These are phyloP conservation scores for Apostichopus californicus DNA, from an alignment of 35 echinoderm and acorn worm genomes.

Conservation along the genomic window DNA sequence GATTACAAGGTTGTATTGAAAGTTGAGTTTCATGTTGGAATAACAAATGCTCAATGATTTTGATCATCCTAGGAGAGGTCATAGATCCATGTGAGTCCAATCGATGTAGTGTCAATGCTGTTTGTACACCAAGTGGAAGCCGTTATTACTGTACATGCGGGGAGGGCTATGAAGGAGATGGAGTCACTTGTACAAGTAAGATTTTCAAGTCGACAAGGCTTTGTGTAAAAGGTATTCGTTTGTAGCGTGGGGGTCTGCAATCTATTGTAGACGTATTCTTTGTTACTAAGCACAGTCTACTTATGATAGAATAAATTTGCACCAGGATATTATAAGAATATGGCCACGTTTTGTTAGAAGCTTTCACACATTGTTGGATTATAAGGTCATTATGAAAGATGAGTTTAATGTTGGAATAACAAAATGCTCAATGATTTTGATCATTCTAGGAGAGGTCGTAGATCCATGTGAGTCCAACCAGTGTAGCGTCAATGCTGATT, in stretches of 20 bases:
- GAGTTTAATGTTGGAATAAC: too few species aligned
- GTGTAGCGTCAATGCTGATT: constrained; percentile 22
- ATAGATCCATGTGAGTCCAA: constrained; percentile 21
- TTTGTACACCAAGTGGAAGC: not conserved
- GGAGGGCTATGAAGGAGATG: constrained; percentile 71
- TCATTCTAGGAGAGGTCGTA: not conserved
- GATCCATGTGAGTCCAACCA: constrained; percentile 30
- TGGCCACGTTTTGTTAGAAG: too few species aligned
- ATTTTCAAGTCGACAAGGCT: constrained; percentile 16
- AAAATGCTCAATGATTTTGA: constrained; percentile 74
- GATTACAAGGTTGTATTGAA: too few species aligned
- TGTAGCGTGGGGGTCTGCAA: too few species aligned
- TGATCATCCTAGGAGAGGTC: constrained; percentile 26
- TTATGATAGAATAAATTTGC: too few species aligned
- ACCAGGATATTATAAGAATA: too few species aligned
- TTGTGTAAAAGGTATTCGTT: too few species aligned
- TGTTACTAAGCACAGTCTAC: too few species aligned
- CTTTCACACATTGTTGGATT: too few species aligned
- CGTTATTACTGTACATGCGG: constrained; percentile 10
- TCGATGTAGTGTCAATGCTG: constrained; percentile 6
- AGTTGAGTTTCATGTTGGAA: too few species aligned
- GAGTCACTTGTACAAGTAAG: constrained; percentile 69
- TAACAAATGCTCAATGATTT: constrained; percentile 69
- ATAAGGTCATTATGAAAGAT: too few species aligned
- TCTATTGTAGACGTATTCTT: too few species aligned